These are phyloP conservation scores for Todiramphus chloris DNA, from an alignment of 2,113 vertebrate species.

Conservation along the genomic window DNA sequence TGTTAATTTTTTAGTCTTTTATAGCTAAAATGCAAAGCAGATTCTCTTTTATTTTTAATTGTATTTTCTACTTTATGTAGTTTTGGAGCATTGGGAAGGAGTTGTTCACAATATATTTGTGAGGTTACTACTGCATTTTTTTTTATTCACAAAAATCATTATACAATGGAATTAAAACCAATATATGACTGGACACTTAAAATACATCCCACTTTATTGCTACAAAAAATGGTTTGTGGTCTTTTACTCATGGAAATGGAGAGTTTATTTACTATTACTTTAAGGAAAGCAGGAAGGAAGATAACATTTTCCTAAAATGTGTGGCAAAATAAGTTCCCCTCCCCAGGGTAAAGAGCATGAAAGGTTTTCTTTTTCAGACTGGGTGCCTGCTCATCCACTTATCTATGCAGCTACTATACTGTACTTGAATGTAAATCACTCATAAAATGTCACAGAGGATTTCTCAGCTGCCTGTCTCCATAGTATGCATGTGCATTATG, in stretches of 20 bases:
- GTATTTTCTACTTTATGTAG: neutral
- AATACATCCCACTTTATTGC: neutral
- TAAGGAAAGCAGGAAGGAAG: neutral
- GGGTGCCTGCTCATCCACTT: neutral
- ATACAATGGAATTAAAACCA: neutral
- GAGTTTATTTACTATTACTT: neutral
- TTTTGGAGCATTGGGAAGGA: neutral
- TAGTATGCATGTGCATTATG: conserved; percentile 7
- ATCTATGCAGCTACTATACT: neutral
- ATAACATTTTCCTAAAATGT: neutral
- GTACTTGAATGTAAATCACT: conserved; percentile 63
- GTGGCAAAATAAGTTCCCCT: neutral
- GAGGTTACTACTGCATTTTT: neutral
- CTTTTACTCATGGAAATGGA: neutral
- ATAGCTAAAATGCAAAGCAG: conserved; percentile 1
- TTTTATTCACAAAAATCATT: neutral
- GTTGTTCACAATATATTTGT: neutral
- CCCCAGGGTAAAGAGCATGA: conserved; percentile 12
- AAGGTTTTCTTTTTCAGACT: conserved; percentile 33
- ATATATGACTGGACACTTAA: neutral
- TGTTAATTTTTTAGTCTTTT: neutral
- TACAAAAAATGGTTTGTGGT: neutral
- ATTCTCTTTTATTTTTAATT: neutral
- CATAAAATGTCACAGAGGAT: neutral
- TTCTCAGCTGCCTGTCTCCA: conserved; percentile 6